phyloP scores from a whole-genome alignment of 2,797 vertebrate genomes.

The Ambastaia sidthimunki region DNA sequence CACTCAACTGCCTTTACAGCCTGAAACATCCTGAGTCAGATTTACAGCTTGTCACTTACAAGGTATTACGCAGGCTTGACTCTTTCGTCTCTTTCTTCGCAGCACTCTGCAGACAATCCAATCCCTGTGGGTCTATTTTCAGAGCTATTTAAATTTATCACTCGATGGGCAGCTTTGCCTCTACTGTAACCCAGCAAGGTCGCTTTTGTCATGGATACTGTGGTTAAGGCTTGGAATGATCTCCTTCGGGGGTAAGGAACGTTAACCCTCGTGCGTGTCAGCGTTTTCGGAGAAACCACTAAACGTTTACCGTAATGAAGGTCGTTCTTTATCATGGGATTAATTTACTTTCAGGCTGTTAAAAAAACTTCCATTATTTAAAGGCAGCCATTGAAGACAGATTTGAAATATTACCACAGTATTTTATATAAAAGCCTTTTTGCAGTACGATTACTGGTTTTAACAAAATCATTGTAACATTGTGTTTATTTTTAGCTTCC shows the following conservation, averaged over 20 bases:
- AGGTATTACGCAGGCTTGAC: constrained; percentile 64
- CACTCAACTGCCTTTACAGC: constrained; percentile 44
- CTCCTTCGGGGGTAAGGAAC: constrained; percentile 32
- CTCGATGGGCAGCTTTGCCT: constrained; percentile 47
- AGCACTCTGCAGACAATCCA: constrained; percentile 67
- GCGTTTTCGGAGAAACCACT: constrained; percentile 43
- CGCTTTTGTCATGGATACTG: constrained; percentile 41
- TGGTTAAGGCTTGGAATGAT: constrained; percentile 55
- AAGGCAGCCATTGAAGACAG: constrained; percentile 1
- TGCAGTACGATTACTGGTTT: not conserved
- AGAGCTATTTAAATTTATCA: constrained; percentile 55
- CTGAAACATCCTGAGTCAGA: constrained; percentile 57
- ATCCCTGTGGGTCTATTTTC: constrained; percentile 64
- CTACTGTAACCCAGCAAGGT: constrained; percentile 56
- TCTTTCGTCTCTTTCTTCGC: constrained; percentile 61
- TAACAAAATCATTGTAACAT: not conserved
- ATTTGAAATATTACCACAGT: constrained; percentile 15
- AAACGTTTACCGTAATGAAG: constrained; percentile 30
- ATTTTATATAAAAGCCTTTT: not conserved
- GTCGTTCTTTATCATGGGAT: constrained; percentile 38
- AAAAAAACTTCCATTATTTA: constrained; percentile 35
- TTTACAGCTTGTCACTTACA: constrained; percentile 63
- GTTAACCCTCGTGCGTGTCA: constrained; percentile 42
- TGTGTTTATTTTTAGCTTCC: constrained; percentile 28
- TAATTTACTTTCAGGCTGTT: constrained; percentile 49